Evolutionary conservation across 64 coral and sea anemone genomes (phyloP), one percentile per base, ranked within the genome.

Genomic region (Actinia equina): DNA sequence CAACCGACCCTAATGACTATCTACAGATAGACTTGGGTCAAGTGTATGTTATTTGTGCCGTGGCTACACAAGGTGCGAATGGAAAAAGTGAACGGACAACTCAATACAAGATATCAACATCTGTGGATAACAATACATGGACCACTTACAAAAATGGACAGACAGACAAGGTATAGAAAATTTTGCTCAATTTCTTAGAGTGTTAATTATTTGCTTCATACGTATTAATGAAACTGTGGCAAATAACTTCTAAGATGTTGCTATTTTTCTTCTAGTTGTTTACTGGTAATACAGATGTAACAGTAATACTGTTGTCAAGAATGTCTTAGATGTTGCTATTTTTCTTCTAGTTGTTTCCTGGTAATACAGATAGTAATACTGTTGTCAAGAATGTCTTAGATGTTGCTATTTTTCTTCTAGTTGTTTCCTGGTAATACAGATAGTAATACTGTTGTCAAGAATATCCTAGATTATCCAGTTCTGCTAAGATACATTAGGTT

Each of bases 21-120:
- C 82, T 84, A 14, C 82, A 84, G 43, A 84, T 84, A 52, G 82
- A 84, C 51, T 46, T 84, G 43, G 55, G 55, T 30, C 17, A 37
- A 25, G 43, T 84, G 82, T 46, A 57, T 26, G 43, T 52, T 26
- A 59, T 84, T 11, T 84, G 82, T 59, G 82, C 82, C 57, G 82
- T 84, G 16, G 82, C 82, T 52, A 84, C 82, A 17, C 82, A 84
- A 59, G 82, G 82, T 4, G 2, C 2, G 0, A 19, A n/a, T 4
- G 2, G 5, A 2, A 2, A 5, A 0, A 1, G 0, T 84, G 82
- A 84, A 30, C 3, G 51, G 12, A 46, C 55, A 0, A 84, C 43
- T 0, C n/a, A 52, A 19, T 84, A 84, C 19, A 46, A 84, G 55
- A 26, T 84, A 25, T 10, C 7, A 46, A 55, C 45, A 14, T 84